Evolutionary conservation across 2,888 invertebrate species (phyloP).

Genomic region (Synergus japonicus): DNA sequence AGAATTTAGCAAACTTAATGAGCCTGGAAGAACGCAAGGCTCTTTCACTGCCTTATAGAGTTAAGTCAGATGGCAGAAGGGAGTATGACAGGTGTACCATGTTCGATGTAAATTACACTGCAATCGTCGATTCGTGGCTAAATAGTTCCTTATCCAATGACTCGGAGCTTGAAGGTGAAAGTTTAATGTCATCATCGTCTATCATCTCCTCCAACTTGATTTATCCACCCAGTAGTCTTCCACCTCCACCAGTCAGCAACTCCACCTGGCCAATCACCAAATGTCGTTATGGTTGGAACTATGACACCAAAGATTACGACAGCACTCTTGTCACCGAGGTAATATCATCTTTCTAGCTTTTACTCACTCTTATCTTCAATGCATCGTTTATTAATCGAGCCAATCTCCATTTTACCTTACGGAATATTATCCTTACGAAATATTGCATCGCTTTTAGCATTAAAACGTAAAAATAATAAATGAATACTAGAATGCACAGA

Average conservation of each 20-base stretch:
- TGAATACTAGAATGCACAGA: too few species aligned
- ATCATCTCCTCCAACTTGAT: constrained; percentile 58
- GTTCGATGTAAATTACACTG: constrained; percentile 79
- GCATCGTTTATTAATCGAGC: too few species aligned
- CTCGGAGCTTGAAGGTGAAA: constrained; percentile 27
- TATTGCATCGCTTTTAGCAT: too few species aligned
- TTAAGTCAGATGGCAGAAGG: constrained; percentile 75
- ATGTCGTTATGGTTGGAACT: constrained; percentile 82
- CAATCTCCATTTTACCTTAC: too few species aligned
- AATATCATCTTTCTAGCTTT: constrained; percentile 64
- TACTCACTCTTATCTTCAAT: constrained; percentile 17
- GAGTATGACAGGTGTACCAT: constrained; percentile 79
- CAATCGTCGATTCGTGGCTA: constrained; percentile 71
- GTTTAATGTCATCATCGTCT: constrained; percentile 41
- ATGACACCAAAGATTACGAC: constrained; percentile 81
- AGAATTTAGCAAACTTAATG: constrained; percentile 76
- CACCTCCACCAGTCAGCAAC: constrained; percentile 69
- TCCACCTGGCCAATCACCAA: constrained; percentile 76
- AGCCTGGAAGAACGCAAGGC: constrained; percentile 78
- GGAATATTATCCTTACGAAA: too few species aligned
- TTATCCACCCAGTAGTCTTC: constrained; percentile 58
- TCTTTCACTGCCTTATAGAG: constrained; percentile 79
- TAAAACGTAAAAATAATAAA: too few species aligned
- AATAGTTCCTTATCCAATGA: constrained; percentile 51
- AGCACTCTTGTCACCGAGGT: constrained; percentile 84